Conservation (phyloP, 2,888 invertebrate species). For the Epistrophe eligans region DNA sequence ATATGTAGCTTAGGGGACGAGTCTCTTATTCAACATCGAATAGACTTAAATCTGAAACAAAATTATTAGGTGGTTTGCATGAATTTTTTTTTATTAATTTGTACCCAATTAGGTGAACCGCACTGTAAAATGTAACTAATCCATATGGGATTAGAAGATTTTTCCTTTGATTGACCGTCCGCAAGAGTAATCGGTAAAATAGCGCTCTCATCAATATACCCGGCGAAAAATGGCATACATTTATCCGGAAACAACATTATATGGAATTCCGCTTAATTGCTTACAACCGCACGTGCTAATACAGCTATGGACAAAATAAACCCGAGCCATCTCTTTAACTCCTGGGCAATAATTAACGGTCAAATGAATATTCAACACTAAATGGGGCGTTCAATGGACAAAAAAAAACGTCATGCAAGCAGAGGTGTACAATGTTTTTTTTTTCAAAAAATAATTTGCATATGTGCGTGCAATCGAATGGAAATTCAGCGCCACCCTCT, state of each 20-base stretch:
- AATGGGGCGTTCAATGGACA: constrained; percentile 57
- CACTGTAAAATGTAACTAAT: neutral
- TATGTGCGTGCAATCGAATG: constrained; percentile 60
- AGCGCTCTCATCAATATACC: constrained; percentile 27
- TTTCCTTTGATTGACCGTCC: constrained; percentile 69
- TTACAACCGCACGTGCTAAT: constrained; percentile 55
- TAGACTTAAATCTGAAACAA: no score
- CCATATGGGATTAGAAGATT: constrained; percentile 50
- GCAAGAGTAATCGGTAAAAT: constrained; percentile 58
- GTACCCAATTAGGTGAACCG: neutral
- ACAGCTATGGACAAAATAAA: constrained; percentile 3
- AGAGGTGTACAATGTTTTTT: neutral
- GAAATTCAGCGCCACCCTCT: constrained; percentile 55
- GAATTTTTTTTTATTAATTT: neutral
- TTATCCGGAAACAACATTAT: constrained; percentile 32
- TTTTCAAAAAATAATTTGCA: constrained; percentile 69
- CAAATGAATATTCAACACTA: constrained; percentile 70
- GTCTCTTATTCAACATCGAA: no score
- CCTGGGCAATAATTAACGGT: constrained; percentile 67
- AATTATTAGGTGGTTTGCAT: no score
- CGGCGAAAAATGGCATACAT: constrained; percentile 25
- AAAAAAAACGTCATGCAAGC: neutral
- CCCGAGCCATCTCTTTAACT: constrained; percentile 36
- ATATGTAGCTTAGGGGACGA: no score
- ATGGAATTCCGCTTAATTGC: constrained; percentile 71